Evolutionary conservation across 1,140 invertebrate species (phyloP), one percentile per base, ranked within the genome.

Genomic region (Akabosia matsudoensis): DNA sequence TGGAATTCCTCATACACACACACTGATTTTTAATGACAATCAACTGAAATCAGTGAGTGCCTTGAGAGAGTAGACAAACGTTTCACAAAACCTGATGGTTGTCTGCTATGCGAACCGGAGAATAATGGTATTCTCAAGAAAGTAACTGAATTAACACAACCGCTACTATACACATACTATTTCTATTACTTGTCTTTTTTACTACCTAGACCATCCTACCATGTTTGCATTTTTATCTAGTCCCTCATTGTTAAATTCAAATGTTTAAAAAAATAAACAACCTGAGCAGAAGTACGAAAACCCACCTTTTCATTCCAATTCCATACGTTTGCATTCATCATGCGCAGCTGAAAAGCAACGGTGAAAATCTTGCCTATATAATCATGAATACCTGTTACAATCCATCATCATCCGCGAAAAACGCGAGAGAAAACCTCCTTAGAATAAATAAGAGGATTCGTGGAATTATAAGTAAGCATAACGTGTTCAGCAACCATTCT

Each of bases 51-150:
- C 61, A 28, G 13, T 67, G 26, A 67, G 31, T 31, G 7, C 30
- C 30, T 67, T 7, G 26, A 67, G 61, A 30, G n/a, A n/a, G n/a
- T 30, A 67, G 22, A 67, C 30, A 67, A 67, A 30, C 61, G 61
- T 67, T 67, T 67, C 22, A 30, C 28, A 67, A 67, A n/a, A 67
- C 10, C 26, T 30, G 24, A 67, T 67, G 61, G 13, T 67, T 28
- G 61, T 67, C 61, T 67, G 61, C 61, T 67, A 30, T 67, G 61
- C 61, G 61, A 67, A 67, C 61, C 61, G 61, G 61, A 67, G 61
- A 67, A 67, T 67, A 67, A 67, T 67, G 61, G 61, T 67, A 24
- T 67, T 67, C 61, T 67, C 61, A 67, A 67, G 61, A 22, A 67
- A 67, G 7, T 56, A 56, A 56, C 54, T 24, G 22, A 16, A 56